Percentiles rank a stretch among this genome's conserved stretches.
phyloP scores from a whole-genome alignment of 2,888 invertebrate genomes.

The Panopea generosa region DNA sequence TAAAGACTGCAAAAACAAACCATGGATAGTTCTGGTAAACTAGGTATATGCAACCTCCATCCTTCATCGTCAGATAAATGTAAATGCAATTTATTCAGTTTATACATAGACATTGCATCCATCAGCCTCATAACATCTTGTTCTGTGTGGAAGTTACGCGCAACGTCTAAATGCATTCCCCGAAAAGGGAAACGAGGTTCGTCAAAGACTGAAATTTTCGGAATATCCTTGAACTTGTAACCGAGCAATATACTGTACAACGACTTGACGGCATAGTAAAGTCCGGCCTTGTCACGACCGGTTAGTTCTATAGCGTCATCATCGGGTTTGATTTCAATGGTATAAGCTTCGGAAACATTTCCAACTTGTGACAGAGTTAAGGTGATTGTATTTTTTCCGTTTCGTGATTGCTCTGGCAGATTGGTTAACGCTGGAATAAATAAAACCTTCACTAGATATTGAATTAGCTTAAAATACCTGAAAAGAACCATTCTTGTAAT shows the following conservation, averaged over 20 bases:
- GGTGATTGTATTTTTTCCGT: conserved; percentile 5
- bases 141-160: conserved; percentile 77
- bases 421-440: conserved; percentile 14
- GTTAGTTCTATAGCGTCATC: conserved; percentile 48
- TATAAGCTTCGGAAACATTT: conserved; percentile 58
- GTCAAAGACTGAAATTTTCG: conserved; percentile 58
- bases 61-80: conserved; percentile 84
- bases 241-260: conserved; percentile 55
- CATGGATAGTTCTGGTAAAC: conserved; percentile 80
- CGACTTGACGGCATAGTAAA: conserved; percentile 68
- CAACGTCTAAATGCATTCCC: conserved; percentile 76
- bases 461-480: too few relatives aligned
- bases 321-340: conserved; percentile 47
- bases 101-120: conserved; percentile 82
- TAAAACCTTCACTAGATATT: too few relatives aligned
- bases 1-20: conserved; percentile 53
- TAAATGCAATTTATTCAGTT: conserved; percentile 82
- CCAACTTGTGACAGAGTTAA: neutral
- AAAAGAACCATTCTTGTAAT: too few relatives aligned
- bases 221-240: conserved; percentile 47
- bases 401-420: neutral
- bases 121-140: conserved; percentile 72
- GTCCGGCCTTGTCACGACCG: conserved; percentile 45
- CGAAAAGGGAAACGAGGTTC: conserved; percentile 71
- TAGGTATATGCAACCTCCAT: conserved; percentile 83